Base-by-base conservation (phyloP, 2,888 invertebrate species). In the Leptopilina myrica region DNA sequence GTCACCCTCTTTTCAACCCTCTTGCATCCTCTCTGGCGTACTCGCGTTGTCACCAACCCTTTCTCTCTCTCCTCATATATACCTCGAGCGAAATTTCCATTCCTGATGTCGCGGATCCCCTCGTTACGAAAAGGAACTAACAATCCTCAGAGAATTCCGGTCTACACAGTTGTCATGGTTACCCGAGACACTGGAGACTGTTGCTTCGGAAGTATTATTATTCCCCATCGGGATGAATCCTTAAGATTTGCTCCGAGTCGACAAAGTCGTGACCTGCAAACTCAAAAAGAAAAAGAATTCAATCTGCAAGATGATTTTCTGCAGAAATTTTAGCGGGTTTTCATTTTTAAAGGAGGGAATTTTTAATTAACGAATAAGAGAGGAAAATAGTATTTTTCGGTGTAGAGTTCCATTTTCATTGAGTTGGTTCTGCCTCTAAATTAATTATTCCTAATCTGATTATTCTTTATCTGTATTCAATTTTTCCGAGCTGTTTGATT, bases 1-100 rank as follows among this genome's bases (percentile, higher is more conserved):
- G 79, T 78, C 80, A 81, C 84, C 84, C 80, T 78, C 78, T 80
- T 59, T 20, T 46, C 69, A n/a, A 76, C 79, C 83, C 81, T 82
- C 78, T 78, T 14, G 69, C 11, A 49, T 20, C 49, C 53, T 49
- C 53, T 49, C 69, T 69, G 14, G 69, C 49, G 26, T 15, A 20
- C 46, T 69, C 69, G 26, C 53, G 53, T 69, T 69, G 69, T 26
- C 69, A 69, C 69, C 69, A 69, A 69, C 69, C 69, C 69, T 69
- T 26, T 49, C 49, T 49, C 64, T 64, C 64, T 12, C 53, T 49
- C 12, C 26, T 49, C 69, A 26, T 49, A 49, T 56, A 56, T 49
- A 49, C 69, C 49, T 69, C 26, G 69, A 69, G 69, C 26, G 12
- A 49, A 53, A 69, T 69, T 49, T 49, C 26, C 49, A 69, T 69